Conservation (phyloP, 2,113 vertebrate genomes). For the Atherinomorus stipes region DNA sequence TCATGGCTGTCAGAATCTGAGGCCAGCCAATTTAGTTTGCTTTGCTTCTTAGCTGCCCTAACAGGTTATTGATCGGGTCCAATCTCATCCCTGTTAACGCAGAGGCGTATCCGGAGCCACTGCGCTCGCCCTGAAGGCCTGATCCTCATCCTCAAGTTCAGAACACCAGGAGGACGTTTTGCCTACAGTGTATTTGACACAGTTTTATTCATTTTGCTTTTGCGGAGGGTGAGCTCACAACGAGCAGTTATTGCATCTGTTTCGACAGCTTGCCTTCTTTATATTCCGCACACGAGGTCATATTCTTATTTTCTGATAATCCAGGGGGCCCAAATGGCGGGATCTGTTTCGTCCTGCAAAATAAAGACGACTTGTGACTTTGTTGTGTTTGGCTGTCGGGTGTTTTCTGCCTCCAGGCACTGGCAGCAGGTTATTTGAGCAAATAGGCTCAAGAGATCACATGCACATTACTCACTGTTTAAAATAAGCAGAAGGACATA, state of each 20-base stretch:
- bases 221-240: conserved; percentile 5
- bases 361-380: neutral
- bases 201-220: conserved; percentile 16
- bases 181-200: conserved; percentile 14
- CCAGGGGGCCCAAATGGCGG: conserved; percentile 18
- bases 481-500: conserved; percentile 46
- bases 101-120: conserved; percentile 31
- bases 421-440: conserved; percentile 42
- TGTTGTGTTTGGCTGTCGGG: conserved; percentile 22
- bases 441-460: conserved; percentile 63
- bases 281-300: conserved; percentile 29
- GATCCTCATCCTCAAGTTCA: conserved; percentile 34
- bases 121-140: conserved; percentile 7
- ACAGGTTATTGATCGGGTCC: conserved; percentile 77
- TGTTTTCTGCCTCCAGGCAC: conserved; percentile 16
- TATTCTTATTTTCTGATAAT: conserved; percentile 47
- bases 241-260: conserved; percentile 33
- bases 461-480: conserved; percentile 57
- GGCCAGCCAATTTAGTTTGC: conserved; percentile 59
- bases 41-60: conserved; percentile 66
- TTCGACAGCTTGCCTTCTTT: conserved; percentile 33
- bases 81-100: conserved; percentile 60
- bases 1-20: conserved; percentile 60
- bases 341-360: conserved; percentile 19
- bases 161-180: conserved; percentile 46